Evolutionary conservation across 2,797 vertebrate species (phyloP).

Genomic region (Mormyrops attenuatus): DNA sequence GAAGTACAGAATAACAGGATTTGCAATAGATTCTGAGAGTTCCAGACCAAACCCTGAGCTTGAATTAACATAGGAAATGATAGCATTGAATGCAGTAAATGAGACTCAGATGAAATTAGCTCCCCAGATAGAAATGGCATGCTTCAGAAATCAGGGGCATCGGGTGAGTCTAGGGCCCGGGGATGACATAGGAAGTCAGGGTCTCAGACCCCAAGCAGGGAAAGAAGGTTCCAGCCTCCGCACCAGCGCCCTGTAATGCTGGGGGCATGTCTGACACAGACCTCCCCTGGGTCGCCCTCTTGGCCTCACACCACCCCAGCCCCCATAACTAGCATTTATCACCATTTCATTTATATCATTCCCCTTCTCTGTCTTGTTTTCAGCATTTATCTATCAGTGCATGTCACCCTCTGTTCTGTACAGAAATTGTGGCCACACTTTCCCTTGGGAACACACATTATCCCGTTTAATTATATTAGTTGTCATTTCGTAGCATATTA

Average conservation of each 20-base stretch:
- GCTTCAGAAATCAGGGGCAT: background rate
- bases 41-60: slow-evolving; percentile 19
- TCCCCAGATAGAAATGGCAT: slow-evolving; percentile 18
- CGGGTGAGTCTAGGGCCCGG: background rate
- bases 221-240: slow-evolving; percentile 18
- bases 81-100: background rate
- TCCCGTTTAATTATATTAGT: slow-evolving; percentile 16
- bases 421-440: background rate
- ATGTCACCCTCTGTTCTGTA: background rate
- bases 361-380: background rate
- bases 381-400: background rate
- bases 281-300: background rate
- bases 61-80: slow-evolving; percentile 31
- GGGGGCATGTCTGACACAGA: background rate
- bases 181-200: slow-evolving; percentile 21
- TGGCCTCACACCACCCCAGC: background rate
- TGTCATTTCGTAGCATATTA: background rate
- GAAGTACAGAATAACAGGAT: background rate
- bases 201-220: slow-evolving; percentile 5
- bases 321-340: background rate
- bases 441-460: slow-evolving; percentile 13
- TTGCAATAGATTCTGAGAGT: background rate
- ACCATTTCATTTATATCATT: background rate
- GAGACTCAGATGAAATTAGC: slow-evolving; percentile 26
- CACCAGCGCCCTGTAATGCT: background rate